Percentiles rank a stretch among this genome's conserved stretches.
phyloP scores from a whole-genome alignment of 2,113 vertebrate genomes.

The Mormyrus iriodes region DNA sequence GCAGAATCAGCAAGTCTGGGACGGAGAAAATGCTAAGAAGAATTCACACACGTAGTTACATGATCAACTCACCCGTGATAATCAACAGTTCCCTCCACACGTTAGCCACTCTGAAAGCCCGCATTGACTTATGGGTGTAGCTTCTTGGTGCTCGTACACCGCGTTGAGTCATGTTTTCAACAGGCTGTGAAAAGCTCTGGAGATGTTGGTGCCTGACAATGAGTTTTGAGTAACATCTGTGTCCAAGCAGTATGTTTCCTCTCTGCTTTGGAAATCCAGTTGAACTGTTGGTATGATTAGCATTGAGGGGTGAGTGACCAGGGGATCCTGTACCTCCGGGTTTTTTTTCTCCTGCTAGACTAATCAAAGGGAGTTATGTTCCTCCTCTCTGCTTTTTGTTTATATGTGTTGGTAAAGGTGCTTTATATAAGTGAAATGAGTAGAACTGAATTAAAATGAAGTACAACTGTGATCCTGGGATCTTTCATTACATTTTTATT shows the following conservation, averaged over 20 bases:
- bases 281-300: neutral
- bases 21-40: neutral
- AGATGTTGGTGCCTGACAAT: neutral
- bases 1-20: neutral
- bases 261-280: neutral
- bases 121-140: conserved; percentile 1
- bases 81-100: neutral
- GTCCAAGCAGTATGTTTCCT: neutral
- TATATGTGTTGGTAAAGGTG: neutral
- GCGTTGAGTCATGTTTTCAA: neutral
- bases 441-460: neutral
- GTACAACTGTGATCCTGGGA: neutral
- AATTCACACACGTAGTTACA: neutral
- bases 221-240: neutral
- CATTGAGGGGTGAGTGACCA: neutral
- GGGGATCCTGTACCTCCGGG: neutral
- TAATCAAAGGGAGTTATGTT: neutral
- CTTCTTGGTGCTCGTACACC: neutral
- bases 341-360: neutral
- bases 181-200: neutral
- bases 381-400: neutral
- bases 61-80: neutral
- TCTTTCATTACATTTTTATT: neutral
- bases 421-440: neutral
- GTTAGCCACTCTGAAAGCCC: neutral